Evolutionary conservation across 2,888 invertebrate genomes (phyloP).

Genomic region (Ormyrus pomaceus): DNA sequence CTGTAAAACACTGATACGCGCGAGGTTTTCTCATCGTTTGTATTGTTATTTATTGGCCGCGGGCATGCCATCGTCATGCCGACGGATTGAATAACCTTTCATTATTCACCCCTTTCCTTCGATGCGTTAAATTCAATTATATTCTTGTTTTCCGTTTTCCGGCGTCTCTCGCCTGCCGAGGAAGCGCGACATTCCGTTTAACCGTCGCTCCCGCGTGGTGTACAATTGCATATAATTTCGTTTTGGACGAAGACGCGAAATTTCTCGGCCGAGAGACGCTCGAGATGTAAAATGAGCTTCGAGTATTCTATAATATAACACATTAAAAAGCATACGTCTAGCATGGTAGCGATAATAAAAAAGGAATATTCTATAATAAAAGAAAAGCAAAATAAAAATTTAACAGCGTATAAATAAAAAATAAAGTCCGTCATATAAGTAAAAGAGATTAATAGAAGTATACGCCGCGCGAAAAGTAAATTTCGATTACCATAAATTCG

Average conservation of each 20-base stretch:
- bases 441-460: background rate
- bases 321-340: too few relatives aligned
- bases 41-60: background rate
- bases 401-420: conserved; percentile 1
- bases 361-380: background rate
- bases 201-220: too few relatives aligned
- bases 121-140: too few relatives aligned
- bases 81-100: background rate
- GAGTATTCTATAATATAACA: conserved; percentile 7
- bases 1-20: background rate
- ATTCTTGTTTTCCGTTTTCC: too few relatives aligned
- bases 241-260: background rate
- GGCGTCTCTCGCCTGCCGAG: too few relatives aligned
- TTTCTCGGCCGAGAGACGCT: conserved; percentile 13
- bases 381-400: background rate
- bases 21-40: background rate
- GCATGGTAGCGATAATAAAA: background rate
- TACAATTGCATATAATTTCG: background rate
- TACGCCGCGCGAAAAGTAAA: background rate
- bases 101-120: too few relatives aligned
- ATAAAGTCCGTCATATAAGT: background rate
- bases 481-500: too few relatives aligned
- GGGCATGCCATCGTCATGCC: conserved; percentile 16
- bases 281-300: conserved; percentile 26
- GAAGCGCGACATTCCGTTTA: too few relatives aligned